phyloP scores from a whole-genome alignment of 2,888 invertebrate species.

The Tetragonula carbonaria region DNA sequence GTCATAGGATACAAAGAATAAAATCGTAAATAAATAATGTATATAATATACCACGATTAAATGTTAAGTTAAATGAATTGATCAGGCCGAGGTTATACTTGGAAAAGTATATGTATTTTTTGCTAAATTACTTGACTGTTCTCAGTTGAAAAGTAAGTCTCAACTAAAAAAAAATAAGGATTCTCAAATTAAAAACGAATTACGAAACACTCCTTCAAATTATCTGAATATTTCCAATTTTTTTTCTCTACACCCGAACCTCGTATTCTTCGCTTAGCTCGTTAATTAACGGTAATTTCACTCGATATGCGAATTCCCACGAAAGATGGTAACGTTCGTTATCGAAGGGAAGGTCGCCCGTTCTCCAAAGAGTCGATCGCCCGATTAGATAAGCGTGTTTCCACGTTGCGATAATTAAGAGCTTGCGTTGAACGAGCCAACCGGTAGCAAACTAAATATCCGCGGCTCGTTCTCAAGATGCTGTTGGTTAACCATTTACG shows the following conservation, averaged over 20 bases:
- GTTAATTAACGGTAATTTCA: background rate
- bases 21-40: no score
- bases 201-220: background rate
- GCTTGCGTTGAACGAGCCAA: conserved; percentile 5
- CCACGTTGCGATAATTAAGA: conserved; percentile 6
- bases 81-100: background rate
- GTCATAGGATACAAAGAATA: no score
- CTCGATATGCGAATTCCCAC: background rate
- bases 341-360: background rate
- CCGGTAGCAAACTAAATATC: background rate
- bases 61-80: background rate
- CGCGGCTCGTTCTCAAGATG: conserved; percentile 38
- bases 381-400: conserved; percentile 7
- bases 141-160: no score
- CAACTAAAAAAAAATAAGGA: background rate
- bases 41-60: no score
- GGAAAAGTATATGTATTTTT: background rate
- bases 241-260: background rate
- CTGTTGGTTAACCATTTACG: conserved; percentile 6
- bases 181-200: background rate
- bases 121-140: background rate
- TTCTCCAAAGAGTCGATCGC: background rate
- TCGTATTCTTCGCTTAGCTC: background rate
- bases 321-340: background rate
- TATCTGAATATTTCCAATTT: background rate